Evolutionary conservation across 2,797 vertebrate genomes (phyloP).

Genomic region (Sebastes vulpes): DNA sequence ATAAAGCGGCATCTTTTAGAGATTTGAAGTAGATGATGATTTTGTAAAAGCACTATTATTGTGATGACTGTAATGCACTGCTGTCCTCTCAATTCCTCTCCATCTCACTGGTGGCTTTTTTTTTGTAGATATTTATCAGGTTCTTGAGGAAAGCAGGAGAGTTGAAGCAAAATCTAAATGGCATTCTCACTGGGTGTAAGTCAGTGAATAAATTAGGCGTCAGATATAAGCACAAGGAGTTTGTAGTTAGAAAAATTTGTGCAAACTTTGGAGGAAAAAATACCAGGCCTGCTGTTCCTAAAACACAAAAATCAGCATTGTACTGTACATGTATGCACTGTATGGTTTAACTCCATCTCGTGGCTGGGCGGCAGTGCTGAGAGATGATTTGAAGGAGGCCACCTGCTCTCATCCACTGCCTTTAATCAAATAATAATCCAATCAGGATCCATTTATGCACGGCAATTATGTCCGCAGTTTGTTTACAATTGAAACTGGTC

Average conservation of each 20-base stretch:
- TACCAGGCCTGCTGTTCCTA: background rate
- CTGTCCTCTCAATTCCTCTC: conserved; percentile 16
- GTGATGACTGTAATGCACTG: conserved; percentile 49
- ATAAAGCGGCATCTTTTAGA: conserved; percentile 53
- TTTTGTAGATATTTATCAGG: conserved; percentile 34
- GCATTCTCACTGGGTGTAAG: conserved; percentile 18
- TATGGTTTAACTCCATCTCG: conserved; percentile 47
- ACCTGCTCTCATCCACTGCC: conserved; percentile 79
- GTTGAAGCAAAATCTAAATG: conserved; percentile 29
- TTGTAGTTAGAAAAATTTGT: background rate
- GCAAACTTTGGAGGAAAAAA: background rate
- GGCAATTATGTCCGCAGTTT: conserved; percentile 81
- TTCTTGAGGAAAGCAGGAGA: conserved; percentile 6
- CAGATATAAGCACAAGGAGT: background rate
- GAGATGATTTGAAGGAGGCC: conserved; percentile 58
- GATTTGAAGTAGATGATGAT: conserved; percentile 61
- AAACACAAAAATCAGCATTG: background rate
- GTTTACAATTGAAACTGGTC: conserved; percentile 81
- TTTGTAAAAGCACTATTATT: conserved; percentile 46
- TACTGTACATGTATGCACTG: no score
- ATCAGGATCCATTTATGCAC: conserved; percentile 78
- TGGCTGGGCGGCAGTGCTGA: conserved; percentile 40
- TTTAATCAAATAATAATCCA: conserved; percentile 87
- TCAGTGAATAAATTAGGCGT: conserved; percentile 19
- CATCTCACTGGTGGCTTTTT: conserved; percentile 9